These are phyloP conservation scores for Encarsia formosa DNA, from an alignment of 2,888 invertebrate species.

Conservation along the genomic window DNA sequence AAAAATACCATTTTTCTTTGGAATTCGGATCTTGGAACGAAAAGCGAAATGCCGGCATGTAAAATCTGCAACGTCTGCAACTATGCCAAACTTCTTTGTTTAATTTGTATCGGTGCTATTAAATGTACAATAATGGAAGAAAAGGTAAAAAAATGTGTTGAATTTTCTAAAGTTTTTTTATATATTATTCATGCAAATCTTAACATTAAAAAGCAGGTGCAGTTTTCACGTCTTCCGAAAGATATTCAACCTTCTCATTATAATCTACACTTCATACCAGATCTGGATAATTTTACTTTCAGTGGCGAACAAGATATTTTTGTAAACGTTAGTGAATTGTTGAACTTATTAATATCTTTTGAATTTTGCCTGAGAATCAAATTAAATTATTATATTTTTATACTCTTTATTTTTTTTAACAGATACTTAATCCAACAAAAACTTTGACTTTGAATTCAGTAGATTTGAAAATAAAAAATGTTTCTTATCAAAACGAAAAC, in stretches of 20 bases:
- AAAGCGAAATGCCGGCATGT: no score
- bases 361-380: not conserved
- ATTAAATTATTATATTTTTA: not conserved
- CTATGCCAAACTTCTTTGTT: no score
- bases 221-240: slow-evolving; percentile 70
- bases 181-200: no score
- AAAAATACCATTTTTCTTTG: no score
- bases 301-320: slow-evolving; percentile 77
- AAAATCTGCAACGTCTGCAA: no score
- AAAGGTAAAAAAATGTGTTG: no score
- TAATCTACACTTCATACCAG: slow-evolving; percentile 75
- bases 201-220: no score
- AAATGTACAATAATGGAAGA: no score
- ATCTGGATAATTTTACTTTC: slow-evolving; percentile 79
- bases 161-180: no score
- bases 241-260: slow-evolving; percentile 83
- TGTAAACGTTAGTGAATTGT: slow-evolving; percentile 70
- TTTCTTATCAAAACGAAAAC: slow-evolving; percentile 55
- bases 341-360: slow-evolving; percentile 7
- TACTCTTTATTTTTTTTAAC: slow-evolving; percentile 19
- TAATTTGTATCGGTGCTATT: no score
- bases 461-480: slow-evolving; percentile 68
- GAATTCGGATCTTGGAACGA: no score
- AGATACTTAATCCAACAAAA: slow-evolving; percentile 64
- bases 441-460: slow-evolving; percentile 73